Evolutionary conservation across 2,113 vertebrate species (phyloP), one percentile per base, ranked within the genome.

Genomic region (Vidua macroura): DNA sequence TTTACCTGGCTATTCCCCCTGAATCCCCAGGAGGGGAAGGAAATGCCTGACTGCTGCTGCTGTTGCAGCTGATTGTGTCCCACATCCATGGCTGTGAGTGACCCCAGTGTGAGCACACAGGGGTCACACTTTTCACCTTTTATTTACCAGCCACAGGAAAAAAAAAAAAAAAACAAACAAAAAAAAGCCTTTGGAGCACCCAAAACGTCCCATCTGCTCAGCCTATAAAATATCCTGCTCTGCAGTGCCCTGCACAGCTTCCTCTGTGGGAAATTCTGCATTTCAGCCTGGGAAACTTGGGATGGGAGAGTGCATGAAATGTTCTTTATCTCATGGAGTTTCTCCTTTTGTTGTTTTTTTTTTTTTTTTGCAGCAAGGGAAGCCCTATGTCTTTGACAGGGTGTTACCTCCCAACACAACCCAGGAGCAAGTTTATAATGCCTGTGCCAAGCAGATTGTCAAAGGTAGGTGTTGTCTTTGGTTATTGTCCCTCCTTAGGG

Each of bases 381-480:
- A 99, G 93, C 98, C 98, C 0, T 99, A 99, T 53, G 97, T 99
- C 84, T 99, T 98, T 27, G 99, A 99, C 95, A 97, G 98, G 68
- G 98, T 99, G 46, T 97, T 99, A 53, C 98, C 99, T 48, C 98
- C 99, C 9, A 99, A 98, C 96, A 98, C 98, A 3, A 96, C 97
- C 28, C 99, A 99, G 97, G 99, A 99, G 23, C 98, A 99, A 72
- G 99, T 99, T 85, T 99, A 99, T 93, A 98, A 98, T 63, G 98
- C 98, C 48, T 99, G 98, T 95, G 99, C 99, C 77, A 99, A 99
- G 95, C 99, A 99, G 95, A 99, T 99, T 51, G 99, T 99, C 83
- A 99, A 98, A 99, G 99, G 99, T 99, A 96, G 75, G 98, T 86
- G 83, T 58, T 76, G 15, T 20, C 46, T 93, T 83, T 63, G 13